These are phyloP conservation scores for Aphyosemion australe DNA, from an alignment of 2,113 vertebrate species.

Conservation along the genomic window DNA sequence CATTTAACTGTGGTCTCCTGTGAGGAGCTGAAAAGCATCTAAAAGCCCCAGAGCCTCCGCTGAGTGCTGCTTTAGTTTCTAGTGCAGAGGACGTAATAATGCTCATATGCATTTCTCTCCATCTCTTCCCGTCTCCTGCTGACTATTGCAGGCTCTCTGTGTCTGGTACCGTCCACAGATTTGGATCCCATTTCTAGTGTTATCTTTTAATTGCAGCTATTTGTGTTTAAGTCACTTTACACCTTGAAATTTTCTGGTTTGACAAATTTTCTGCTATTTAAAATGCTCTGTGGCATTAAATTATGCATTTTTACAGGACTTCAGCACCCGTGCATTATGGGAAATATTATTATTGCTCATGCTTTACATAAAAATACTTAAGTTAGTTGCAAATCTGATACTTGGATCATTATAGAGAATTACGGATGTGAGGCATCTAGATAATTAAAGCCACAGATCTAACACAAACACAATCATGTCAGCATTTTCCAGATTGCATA, in stretches of 20 bases:
- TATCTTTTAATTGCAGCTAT: not conserved
- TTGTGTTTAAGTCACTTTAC: not conserved
- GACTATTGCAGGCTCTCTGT: slow-evolving; percentile 6
- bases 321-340: not conserved
- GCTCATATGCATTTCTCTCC: slow-evolving; percentile 14
- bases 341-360: not conserved
- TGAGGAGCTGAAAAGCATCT: slow-evolving; percentile 22
- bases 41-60: slow-evolving; percentile 15
- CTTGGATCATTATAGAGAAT: no score
- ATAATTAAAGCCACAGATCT: no score
- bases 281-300: no score
- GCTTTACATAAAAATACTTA: slow-evolving; percentile 12
- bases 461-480: no score
- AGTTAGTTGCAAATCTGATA: no score
- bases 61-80: slow-evolving; percentile 39
- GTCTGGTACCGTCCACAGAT: not conserved
- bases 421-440: no score
- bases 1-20: slow-evolving; percentile 21
- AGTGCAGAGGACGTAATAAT: slow-evolving; percentile 26
- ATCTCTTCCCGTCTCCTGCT: not conserved
- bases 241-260: not conserved
- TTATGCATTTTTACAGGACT: not conserved
- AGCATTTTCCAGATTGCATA: no score
- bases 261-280: no score
- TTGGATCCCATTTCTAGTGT: not conserved